Base-by-base conservation (phyloP, 1,140 invertebrate species). In the Parasteatoda tepidariorum region DNA sequence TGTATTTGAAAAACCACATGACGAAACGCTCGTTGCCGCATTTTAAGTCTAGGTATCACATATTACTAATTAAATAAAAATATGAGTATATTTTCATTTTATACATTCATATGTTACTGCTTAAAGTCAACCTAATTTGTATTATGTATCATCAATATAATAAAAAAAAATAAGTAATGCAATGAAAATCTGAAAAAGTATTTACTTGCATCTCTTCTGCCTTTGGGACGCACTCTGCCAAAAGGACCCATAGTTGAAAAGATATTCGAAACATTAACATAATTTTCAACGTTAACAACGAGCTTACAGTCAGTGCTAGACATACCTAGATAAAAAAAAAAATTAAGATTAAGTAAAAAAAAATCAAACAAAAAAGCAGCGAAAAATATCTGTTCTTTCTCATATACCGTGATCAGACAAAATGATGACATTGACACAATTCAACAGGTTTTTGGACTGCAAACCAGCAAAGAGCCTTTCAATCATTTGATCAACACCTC, bases 391-490 rank as follows among this genome's bases (percentile, higher is more conserved):
- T 28, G 0, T 33, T 7, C 33, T 33, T 22, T 67, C 34, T 7
- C n/a, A 48, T 54, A 18, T 41, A 31, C 90, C 90, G 85, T 90
- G 90, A 83, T 91, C 90, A 55, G 89, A 89, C 24, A 90, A 74
- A 26, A 91, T 87, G 24, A 91, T 86, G 26, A 91, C 81, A 86
- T 90, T 89, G n/a, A 90, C 87, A 30, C 84, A 81, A 75, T 87
- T 74, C 11, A 74, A 13, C 9, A 87, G 55, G n/a, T 75, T 61
- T 34, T 68, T 11, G 22, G 48, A 18, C 48, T 85, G 74, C 11
- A 88, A 31, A 24, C 85, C 74, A 15, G 28, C n/a, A 59, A 54
- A 82, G 26, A 75, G 24, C 13, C 76, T 48, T 13, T 11, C 57
- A 70, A 83, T 79, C 66, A 84, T 79, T 2, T 87, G 84, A 38